Evolutionary conservation across 2,113 vertebrate species (phyloP).

Genomic region (Columbina picui): DNA sequence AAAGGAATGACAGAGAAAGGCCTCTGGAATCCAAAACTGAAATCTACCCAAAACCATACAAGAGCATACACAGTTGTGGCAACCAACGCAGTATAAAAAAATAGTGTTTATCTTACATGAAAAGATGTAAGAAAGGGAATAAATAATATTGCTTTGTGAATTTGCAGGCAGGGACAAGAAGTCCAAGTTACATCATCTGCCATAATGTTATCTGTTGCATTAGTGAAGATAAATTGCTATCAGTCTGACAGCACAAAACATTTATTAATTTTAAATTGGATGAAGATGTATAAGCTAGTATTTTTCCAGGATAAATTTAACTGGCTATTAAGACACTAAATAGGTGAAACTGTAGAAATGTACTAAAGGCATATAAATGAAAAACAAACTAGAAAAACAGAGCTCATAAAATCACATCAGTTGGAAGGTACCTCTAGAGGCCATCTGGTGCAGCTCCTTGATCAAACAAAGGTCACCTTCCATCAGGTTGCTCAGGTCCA

Average conservation of each 20-base stretch:
- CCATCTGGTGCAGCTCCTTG: not conserved
- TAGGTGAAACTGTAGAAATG: not conserved
- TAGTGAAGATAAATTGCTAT: not conserved
- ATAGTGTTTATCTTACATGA: not conserved
- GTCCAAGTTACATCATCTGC: not conserved
- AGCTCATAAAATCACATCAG: not conserved
- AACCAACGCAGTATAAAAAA: not conserved
- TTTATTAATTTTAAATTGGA: not conserved
- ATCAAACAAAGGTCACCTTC: not conserved
- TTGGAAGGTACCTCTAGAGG: not conserved
- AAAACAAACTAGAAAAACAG: not conserved
- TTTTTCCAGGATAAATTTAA: not conserved
- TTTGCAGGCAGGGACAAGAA: not conserved
- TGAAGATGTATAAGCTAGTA: not conserved
- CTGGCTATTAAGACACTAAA: not conserved
- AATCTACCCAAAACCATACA: not conserved
- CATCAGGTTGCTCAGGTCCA: not conserved
- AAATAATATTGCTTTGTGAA: not conserved
- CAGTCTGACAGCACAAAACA: not conserved
- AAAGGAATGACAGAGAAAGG: not conserved
- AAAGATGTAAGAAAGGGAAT: not conserved
- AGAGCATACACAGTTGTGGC: not conserved
- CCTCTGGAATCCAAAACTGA: not conserved
- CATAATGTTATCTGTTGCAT: not conserved
- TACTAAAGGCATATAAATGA: not conserved